Evolutionary conservation across 2,888 invertebrate species (phyloP), one percentile per base, ranked within the genome.

Genomic region (Calameuta pallipes): DNA sequence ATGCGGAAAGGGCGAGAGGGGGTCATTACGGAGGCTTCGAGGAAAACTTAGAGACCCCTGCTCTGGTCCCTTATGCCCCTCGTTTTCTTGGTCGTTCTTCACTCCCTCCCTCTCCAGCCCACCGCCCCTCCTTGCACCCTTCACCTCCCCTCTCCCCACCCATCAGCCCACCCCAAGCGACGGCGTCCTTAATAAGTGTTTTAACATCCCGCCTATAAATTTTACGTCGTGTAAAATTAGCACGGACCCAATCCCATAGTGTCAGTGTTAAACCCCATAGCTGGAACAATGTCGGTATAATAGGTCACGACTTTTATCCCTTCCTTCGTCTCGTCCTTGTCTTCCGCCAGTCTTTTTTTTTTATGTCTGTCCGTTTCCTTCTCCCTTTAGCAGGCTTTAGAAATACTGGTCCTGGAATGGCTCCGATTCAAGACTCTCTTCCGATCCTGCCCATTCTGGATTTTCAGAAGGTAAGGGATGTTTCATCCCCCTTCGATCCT

Each of bases 181-280:
- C 23, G 76, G 75, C 80, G 82, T 85, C 85, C 85, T 87, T 88
- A 88, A 88, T 88, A 88, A 88, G 88, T 86, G 86, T 85, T 85
- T 88, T 87, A 88, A 87, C 88, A 83, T 88, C 86, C 87, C 86
- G 87, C 85, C 88, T 86, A 88, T 88, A 88, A 88, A 88, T 88
- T 88, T 87, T 80, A 84, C 82, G 81, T 84, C 84, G 85, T 87
- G 87, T 86, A 84, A 87, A 88, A 88, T 88, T 87, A 87, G 87
- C 87, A 82, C 84, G 79, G 80, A 80, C 82, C 83, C 83, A 83
- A 83, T 83, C 6, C 23, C 23, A 56, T 9, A 15, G 56, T 56
- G 23, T 56, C 56, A 23, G 56, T 23, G 56, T 56, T 56, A 56
- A 56, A 56, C 15, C 56, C 4, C 56, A 56, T 9, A 9, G 56